Percentiles rank a stretch among this genome's conserved stretches.
phyloP scores from a whole-genome alignment of 2,797 vertebrate species.

The Poeciliopsis infans region DNA sequence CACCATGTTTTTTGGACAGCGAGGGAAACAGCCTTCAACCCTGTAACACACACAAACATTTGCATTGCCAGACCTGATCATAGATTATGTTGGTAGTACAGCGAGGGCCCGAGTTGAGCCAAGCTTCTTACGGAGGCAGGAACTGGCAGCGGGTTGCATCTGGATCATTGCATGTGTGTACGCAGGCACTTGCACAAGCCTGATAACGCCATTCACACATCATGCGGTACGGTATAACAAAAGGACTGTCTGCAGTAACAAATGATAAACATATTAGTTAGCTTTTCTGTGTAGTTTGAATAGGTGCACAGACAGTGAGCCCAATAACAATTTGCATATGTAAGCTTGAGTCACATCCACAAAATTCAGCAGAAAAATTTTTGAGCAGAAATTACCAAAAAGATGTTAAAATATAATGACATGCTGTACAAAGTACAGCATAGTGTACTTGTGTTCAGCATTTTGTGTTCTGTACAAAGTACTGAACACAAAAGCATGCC shows the following conservation, averaged over 20 bases:
- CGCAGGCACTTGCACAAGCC: constrained; percentile 90
- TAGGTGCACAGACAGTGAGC: not conserved
- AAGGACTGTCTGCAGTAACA: constrained; percentile 85
- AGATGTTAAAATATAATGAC: not conserved
- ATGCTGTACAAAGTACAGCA: not conserved
- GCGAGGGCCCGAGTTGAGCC: constrained; percentile 9
- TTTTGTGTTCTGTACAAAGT: not conserved
- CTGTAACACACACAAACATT: constrained; percentile 72
- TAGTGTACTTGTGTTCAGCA: too few species aligned
- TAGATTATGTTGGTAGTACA: constrained; percentile 9
- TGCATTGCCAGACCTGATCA: constrained; percentile 15
- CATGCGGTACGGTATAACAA: constrained; percentile 92
- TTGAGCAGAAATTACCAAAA: not conserved
- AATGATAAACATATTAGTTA: constrained; percentile 18
- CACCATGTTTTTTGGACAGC: constrained; percentile 94
- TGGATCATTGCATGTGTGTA: constrained; percentile 92
- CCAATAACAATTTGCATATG: constrained; percentile 7
- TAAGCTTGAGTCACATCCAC: not conserved
- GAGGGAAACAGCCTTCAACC: constrained; percentile 96
- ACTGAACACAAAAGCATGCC: not conserved
- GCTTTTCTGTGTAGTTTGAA: not conserved
- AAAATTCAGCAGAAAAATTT: not conserved
- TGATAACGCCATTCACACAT: constrained; percentile 98
- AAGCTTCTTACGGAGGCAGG: constrained; percentile 89
- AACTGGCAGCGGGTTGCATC: constrained; percentile 89